Evolutionary conservation across 1,140 invertebrate species (phyloP).

Genomic region (Habropoda laboriosa): DNA sequence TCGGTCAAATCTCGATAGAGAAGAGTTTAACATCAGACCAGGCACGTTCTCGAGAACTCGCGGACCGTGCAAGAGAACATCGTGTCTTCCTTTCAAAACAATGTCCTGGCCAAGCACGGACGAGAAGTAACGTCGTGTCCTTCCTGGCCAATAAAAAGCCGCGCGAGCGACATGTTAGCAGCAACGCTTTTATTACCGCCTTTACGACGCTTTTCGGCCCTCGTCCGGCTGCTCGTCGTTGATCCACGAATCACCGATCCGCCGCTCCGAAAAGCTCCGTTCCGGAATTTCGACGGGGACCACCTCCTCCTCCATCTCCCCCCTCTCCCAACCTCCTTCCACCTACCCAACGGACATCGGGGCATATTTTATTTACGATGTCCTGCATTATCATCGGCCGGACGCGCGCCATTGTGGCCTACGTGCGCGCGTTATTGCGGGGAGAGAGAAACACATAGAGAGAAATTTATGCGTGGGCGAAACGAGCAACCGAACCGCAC

Average conservation of each 20-base stretch:
- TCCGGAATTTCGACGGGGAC: constrained; percentile 48
- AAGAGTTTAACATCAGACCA: neutral
- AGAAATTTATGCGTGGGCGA: constrained; percentile 74
- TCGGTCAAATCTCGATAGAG: too few relatives aligned
- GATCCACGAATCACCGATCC: constrained; percentile 42
- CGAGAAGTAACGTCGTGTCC: constrained; percentile 7
- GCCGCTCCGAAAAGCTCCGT: constrained; percentile 50
- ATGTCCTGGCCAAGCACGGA: constrained; percentile 16
- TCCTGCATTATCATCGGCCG: constrained; percentile 59
- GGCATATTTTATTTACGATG: constrained; percentile 62
- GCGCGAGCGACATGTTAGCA: constrained; percentile 51
- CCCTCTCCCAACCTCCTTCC: neutral
- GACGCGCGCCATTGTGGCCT: constrained; percentile 44
- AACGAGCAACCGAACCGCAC: constrained; percentile 76
- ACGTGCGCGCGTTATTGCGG: constrained; percentile 53
- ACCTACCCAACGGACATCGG: constrained; percentile 19
- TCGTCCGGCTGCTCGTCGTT: constrained; percentile 26
- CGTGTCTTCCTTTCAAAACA: constrained; percentile 22
- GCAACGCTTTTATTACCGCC: constrained; percentile 52
- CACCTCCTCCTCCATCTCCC: neutral
- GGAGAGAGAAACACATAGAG: constrained; percentile 45
- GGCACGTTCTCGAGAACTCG: neutral
- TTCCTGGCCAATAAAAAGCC: constrained; percentile 41
- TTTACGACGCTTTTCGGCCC: constrained; percentile 50
- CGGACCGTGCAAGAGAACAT: neutral